Conservation (phyloP, 2,888 invertebrate genomes). For the Pandemis cinnamomeana region DNA sequence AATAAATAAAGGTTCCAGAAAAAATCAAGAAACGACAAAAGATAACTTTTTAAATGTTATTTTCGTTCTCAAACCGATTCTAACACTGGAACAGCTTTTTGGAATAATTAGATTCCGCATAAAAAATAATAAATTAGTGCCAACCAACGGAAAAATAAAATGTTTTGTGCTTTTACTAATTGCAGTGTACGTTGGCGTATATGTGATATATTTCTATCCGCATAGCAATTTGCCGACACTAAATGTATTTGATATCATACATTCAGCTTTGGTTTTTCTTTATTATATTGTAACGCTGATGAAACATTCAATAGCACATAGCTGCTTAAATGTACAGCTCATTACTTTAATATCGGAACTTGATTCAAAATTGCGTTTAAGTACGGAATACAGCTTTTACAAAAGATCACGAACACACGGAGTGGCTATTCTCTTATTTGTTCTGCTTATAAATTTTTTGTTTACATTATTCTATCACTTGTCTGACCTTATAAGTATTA, state of each 20-base stretch:
- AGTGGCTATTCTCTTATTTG: not conserved
- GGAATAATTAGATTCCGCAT: too few relatives aligned
- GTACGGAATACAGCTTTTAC: not conserved
- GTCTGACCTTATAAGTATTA: not conserved
- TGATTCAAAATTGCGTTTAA: constrained; percentile 1
- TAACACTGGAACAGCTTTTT: too few relatives aligned
- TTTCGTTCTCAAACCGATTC: too few relatives aligned
- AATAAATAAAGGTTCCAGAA: too few relatives aligned
- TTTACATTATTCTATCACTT: not conserved
- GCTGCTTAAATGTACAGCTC: not conserved
- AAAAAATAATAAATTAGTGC: too few relatives aligned
- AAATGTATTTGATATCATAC: not conserved
- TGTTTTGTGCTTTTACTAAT: too few relatives aligned
- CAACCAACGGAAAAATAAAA: too few relatives aligned
- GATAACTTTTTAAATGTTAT: too few relatives aligned
- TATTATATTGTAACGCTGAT: not conserved
- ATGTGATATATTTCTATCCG: too few relatives aligned
- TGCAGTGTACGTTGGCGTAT: too few relatives aligned
- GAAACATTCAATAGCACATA: not conserved
- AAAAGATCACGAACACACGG: not conserved
- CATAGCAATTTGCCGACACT: too few relatives aligned
- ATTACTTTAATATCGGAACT: not conserved
- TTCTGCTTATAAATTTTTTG: not conserved
- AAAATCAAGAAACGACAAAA: too few relatives aligned
- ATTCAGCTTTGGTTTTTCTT: not conserved